phyloP scores from a whole-genome alignment of 2,113 vertebrate species.

The Salminus brasiliensis region DNA sequence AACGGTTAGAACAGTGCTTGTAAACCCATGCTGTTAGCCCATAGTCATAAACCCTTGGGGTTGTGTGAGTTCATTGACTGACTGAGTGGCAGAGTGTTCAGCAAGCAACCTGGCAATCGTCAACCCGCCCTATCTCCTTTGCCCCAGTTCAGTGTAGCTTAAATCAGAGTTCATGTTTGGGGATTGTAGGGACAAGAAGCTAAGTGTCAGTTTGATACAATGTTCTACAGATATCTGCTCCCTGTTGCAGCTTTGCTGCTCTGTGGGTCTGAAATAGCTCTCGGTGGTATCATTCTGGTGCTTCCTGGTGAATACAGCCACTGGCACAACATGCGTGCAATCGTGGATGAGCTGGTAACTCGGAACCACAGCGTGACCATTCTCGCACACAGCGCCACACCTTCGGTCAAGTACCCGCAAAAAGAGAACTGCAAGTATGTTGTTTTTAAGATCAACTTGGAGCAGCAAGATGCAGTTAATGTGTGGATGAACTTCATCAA shows the following conservation, averaged over 20 bases:
- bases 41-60: too few species aligned
- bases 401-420: slow-evolving; percentile 66
- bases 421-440: slow-evolving; percentile 27
- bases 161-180: background rate
- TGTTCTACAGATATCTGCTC: background rate
- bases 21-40: too few species aligned
- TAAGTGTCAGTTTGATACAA: background rate
- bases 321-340: slow-evolving; percentile 76
- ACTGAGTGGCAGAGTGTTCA: too few species aligned
- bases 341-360: slow-evolving; percentile 68
- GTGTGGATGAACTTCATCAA: slow-evolving; percentile 28
- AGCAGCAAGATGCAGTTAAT: background rate
- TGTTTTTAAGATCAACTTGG: slow-evolving; percentile 30
- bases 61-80: too few species aligned
- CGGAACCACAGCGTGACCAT: slow-evolving; percentile 73
- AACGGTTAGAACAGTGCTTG: too few species aligned
- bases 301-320: slow-evolving; percentile 81
- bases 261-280: background rate
- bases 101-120: too few species aligned
- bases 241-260: background rate
- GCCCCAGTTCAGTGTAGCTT: background rate
- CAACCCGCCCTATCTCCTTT: too few species aligned
- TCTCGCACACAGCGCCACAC: slow-evolving; percentile 60
- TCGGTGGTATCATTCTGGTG: slow-evolving; percentile 73
- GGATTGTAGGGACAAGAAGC: background rate